Conservation (phyloP, 2,888 invertebrate genomes). For the Kryphioiulus occultus region DNA sequence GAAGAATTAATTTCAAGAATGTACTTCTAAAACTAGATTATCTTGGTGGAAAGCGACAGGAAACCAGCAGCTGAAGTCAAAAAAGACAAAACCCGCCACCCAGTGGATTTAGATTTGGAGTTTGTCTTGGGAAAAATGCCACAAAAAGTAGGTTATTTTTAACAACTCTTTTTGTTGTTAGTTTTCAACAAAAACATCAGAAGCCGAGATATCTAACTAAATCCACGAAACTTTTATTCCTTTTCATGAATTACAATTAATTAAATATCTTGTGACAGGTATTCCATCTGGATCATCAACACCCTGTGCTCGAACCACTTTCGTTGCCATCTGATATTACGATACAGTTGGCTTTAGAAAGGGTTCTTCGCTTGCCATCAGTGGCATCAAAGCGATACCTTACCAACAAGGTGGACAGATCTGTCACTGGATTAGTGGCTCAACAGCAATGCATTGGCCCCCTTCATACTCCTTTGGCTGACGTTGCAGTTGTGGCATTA, state of each 20-base stretch:
- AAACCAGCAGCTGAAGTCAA: conserved; percentile 50
- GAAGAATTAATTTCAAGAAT: neutral
- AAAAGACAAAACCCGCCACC: conserved; percentile 68
- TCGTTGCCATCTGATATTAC: conserved; percentile 43
- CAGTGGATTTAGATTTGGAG: conserved; percentile 88
- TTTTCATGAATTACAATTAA: neutral
- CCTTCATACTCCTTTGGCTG: conserved; percentile 92
- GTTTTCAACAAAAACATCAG: too few relatives aligned
- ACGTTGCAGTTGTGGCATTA: conserved; percentile 87
- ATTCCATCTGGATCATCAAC: conserved; percentile 70
- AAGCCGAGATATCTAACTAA: too few relatives aligned
- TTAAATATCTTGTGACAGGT: conserved; percentile 63
- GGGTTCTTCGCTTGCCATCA: conserved; percentile 72
- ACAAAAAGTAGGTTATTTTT: conserved; percentile 67
- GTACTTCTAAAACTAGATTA: neutral
- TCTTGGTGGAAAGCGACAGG: conserved; percentile 51
- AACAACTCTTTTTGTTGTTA: neutral
- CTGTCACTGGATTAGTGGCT: conserved; percentile 92
- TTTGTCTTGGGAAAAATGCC: conserved; percentile 90
- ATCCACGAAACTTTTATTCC: neutral
- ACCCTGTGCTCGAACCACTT: conserved; percentile 63
- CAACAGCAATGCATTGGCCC: conserved; percentile 99
- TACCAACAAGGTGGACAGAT: conserved; percentile 94
- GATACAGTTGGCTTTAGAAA: neutral
- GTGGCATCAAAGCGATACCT: conserved; percentile 95